Conservation (phyloP, 2,113 vertebrate genomes). For the Ictalurus furcatus region DNA sequence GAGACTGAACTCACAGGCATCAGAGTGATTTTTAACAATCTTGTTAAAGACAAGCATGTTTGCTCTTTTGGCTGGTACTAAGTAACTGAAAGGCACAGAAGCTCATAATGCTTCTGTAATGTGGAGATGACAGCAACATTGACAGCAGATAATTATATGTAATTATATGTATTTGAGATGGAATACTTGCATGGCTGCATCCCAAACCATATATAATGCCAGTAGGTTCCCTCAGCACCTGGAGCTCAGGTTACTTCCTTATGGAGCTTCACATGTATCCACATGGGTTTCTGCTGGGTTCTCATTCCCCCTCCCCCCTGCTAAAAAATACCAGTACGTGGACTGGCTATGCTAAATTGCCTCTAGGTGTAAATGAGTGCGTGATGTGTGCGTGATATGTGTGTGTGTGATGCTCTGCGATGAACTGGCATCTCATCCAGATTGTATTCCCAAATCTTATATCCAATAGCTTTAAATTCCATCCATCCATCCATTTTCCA, state of each 20-base stretch:
- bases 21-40: background rate
- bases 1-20: background rate
- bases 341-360: background rate
- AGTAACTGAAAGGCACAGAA: background rate
- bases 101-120: background rate
- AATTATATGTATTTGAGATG: background rate
- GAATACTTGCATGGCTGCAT: background rate
- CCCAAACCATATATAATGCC: background rate
- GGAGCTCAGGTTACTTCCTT: background rate
- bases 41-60: background rate
- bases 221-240: background rate
- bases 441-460: background rate
- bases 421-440: background rate
- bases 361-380: background rate
- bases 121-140: background rate
- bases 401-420: background rate
- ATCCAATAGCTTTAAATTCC: background rate
- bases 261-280: background rate
- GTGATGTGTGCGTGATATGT: background rate
- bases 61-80: background rate
- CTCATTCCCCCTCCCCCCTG: background rate
- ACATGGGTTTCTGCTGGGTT: background rate
- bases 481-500: no score
- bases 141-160: background rate
- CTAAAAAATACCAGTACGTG: background rate